Conservation (phyloP, 1,140 invertebrate species). For the Drosophila rufa region DNA sequence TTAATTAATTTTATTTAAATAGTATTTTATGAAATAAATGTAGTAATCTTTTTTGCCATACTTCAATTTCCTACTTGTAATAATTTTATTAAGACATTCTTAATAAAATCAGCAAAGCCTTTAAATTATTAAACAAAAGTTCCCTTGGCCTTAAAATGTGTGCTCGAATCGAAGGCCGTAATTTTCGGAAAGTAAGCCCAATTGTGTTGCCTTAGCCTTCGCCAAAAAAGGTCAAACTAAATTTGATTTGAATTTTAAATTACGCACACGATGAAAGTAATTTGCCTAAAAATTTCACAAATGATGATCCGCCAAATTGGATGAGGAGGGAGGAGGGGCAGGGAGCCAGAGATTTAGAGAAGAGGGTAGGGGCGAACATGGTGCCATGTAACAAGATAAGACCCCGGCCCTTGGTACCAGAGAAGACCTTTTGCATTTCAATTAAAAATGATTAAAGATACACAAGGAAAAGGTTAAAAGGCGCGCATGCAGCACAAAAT, state of each 20-base stretch:
- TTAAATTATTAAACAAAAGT: neutral
- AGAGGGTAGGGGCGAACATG: neutral
- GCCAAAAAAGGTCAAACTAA: constrained; percentile 46
- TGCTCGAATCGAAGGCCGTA: constrained; percentile 5
- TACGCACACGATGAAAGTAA: constrained; percentile 45
- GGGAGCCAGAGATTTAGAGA: neutral
- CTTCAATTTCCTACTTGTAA: no score
- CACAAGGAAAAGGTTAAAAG: constrained; percentile 75
- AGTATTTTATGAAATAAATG: no score
- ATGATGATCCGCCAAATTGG: constrained; percentile 32
- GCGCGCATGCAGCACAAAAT: constrained; percentile 70
- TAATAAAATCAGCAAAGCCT: neutral
- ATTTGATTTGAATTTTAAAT: constrained; percentile 47
- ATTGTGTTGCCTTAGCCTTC: constrained; percentile 7
- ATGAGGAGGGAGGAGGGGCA: constrained; percentile 1
- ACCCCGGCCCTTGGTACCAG: neutral
- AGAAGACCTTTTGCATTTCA: constrained; percentile 65
- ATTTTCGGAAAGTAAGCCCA: constrained; percentile 5
- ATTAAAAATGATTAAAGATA: constrained; percentile 82
- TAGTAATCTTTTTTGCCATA: no score
- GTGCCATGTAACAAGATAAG: constrained; percentile 29
- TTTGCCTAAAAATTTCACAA: constrained; percentile 40
- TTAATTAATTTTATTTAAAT: no score
- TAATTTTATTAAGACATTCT: no score
- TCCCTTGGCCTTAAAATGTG: neutral